phyloP scores from a whole-genome alignment of 1,140 invertebrate genomes.

The Steinernema khuongi region DNA sequence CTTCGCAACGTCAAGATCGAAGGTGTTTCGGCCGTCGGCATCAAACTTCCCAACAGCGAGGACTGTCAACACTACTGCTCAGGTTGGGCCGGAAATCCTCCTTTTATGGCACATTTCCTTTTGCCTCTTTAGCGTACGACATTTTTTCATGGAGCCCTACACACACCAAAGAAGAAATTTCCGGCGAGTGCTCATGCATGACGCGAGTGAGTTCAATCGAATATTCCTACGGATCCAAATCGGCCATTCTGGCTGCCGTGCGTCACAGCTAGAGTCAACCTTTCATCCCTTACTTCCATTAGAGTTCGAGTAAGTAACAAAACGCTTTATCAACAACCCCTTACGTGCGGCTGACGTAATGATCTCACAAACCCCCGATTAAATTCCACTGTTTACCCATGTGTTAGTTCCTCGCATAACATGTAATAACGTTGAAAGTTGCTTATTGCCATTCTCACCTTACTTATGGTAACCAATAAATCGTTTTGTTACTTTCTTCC shows the following conservation, averaged over 20 bases:
- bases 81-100: neutral
- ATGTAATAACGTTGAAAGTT: neutral
- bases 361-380: too few relatives aligned
- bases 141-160: slow-evolving; percentile 11
- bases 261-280: slow-evolving; percentile 8
- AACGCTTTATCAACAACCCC: neutral
- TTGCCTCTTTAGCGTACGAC: neutral
- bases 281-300: neutral
- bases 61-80: slow-evolving; percentile 13
- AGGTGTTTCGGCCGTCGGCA: neutral
- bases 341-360: too few relatives aligned
- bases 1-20: slow-evolving; percentile 1
- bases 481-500: neutral
- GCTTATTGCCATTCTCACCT: neutral
- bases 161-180: slow-evolving; percentile 1
- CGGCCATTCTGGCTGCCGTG: slow-evolving; percentile 3
- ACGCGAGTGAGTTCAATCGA: slow-evolving; percentile 4
- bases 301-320: neutral
- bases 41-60: slow-evolving; percentile 8
- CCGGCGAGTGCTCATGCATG: slow-evolving; percentile 12
- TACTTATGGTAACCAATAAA: neutral
- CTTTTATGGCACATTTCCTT: neutral
- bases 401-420: too few relatives aligned
- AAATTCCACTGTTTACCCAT: too few relatives aligned
- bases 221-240: slow-evolving; percentile 8